Evolutionary conservation across 2,888 invertebrate genomes (phyloP).

Genomic region (Himalopsyche japonica): DNA sequence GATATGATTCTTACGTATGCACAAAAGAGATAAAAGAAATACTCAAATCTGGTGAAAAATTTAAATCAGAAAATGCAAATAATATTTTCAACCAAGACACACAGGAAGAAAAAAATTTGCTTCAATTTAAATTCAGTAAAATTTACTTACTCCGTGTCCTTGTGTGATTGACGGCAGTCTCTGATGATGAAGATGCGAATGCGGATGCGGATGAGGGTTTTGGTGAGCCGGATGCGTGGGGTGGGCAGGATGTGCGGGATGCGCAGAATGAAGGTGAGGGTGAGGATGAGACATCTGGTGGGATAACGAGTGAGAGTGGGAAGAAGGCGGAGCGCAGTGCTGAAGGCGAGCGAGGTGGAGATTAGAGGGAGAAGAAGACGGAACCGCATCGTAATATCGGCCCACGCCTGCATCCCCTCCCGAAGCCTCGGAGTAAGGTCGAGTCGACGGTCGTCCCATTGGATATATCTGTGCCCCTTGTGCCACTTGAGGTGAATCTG

Average conservation of each 20-base stretch:
- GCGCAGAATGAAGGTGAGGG: conserved; percentile 35
- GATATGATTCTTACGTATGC: too few relatives aligned
- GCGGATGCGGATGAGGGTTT: conserved; percentile 14
- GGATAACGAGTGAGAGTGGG: conserved; percentile 41
- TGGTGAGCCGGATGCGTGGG: conserved; percentile 11
- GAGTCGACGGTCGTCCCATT: conserved; percentile 66
- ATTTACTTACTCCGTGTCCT: conserved; percentile 16
- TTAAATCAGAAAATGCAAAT: too few relatives aligned
- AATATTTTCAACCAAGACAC: too few relatives aligned
- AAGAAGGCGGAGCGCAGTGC: background rate
- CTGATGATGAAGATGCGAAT: conserved; percentile 8
- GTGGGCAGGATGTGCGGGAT: conserved; percentile 16
- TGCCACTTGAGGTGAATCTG: conserved; percentile 70
- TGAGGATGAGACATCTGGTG: conserved; percentile 48
- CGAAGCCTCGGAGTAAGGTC: conserved; percentile 43
- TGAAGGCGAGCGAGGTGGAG: background rate
- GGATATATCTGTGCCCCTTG: conserved; percentile 49
- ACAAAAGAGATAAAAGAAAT: too few relatives aligned
- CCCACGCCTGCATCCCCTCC: background rate
- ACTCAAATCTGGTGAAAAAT: too few relatives aligned
- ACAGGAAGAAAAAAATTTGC: too few relatives aligned
- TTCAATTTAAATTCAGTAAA: background rate
- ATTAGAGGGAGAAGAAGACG: background rate
- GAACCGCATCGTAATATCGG: background rate
- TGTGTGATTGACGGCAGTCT: conserved; percentile 13